Evolutionary conservation across 2,797 vertebrate species (phyloP).

Genomic region (Typhlichthys eigenmanni): DNA sequence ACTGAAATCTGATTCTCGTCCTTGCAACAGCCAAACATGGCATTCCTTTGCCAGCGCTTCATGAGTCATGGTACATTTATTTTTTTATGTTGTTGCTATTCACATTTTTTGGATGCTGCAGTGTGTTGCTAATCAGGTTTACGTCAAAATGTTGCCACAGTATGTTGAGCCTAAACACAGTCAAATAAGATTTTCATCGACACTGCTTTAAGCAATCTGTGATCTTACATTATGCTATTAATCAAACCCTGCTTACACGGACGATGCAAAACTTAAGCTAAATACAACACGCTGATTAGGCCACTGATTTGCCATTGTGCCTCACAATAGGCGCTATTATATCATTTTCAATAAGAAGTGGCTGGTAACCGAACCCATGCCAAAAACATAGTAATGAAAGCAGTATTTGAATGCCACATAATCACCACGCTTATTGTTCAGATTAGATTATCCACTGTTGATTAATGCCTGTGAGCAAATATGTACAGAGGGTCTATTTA

Average conservation of each 20-base stretch:
- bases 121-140: no score
- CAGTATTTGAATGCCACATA: constrained; percentile 54
- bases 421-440: constrained; percentile 70
- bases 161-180: constrained; percentile 20
- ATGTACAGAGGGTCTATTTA: constrained; percentile 57
- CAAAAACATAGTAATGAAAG: constrained; percentile 49
- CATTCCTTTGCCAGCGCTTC: no score
- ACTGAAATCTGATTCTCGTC: no score
- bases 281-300: constrained; percentile 63
- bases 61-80: no score
- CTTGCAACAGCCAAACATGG: no score
- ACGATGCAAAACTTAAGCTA: constrained; percentile 38
- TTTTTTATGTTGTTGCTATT: no score
- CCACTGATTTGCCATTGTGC: constrained; percentile 69
- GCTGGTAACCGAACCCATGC: constrained; percentile 55
- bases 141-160: no score
- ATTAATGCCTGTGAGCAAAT: constrained; percentile 69
- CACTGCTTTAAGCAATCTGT: constrained; percentile 12
- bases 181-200: constrained; percentile 8
- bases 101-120: no score
- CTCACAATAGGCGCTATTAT: constrained; percentile 53
- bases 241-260: constrained; percentile 54
- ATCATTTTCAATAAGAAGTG: constrained; percentile 64
- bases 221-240: constrained; percentile 55
- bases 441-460: constrained; percentile 60